These are phyloP conservation scores for Endomychus coccineus DNA, from an alignment of 2,888 invertebrate species.

Conservation along the genomic window DNA sequence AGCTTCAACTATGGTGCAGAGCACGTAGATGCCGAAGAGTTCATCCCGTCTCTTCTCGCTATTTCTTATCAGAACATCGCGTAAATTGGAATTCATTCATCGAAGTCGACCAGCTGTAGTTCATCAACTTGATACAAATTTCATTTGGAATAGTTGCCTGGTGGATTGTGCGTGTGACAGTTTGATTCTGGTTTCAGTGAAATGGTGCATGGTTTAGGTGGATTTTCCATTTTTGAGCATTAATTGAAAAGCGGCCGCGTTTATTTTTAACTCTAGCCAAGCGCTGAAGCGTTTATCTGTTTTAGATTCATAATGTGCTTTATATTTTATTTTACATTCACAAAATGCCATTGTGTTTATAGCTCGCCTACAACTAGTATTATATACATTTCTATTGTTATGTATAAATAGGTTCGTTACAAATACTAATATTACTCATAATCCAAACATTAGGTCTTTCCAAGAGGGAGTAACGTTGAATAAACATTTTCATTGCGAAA, in stretches of 20 bases:
- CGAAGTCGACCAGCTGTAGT: conserved; percentile 22
- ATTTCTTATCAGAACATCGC: conserved; percentile 36
- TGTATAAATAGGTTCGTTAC: too few species aligned
- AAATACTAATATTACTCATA: too few species aligned
- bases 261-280: conserved; percentile 31
- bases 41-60: conserved; percentile 16
- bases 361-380: too few species aligned
- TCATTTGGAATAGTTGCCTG: conserved; percentile 14
- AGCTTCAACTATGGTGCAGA: too few species aligned
- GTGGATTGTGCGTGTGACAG: conserved; percentile 32
- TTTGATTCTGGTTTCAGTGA: conserved; percentile 38
- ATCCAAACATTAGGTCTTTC: too few species aligned
- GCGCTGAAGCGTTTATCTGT: too few species aligned
- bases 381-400: too few species aligned
- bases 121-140: neutral
- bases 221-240: conserved; percentile 42
- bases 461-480: too few species aligned
- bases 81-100: conserved; percentile 40
- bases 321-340: too few species aligned
- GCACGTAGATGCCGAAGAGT: conserved; percentile 13
- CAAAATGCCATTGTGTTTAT: too few species aligned
- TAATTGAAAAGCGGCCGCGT: conserved; percentile 39
- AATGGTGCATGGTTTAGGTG: conserved; percentile 39
- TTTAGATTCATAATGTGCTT: too few species aligned
- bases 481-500: too few species aligned